Evolutionary conservation across 2,797 vertebrate species (phyloP).

Genomic region (Peromyscus eremicus): DNA sequence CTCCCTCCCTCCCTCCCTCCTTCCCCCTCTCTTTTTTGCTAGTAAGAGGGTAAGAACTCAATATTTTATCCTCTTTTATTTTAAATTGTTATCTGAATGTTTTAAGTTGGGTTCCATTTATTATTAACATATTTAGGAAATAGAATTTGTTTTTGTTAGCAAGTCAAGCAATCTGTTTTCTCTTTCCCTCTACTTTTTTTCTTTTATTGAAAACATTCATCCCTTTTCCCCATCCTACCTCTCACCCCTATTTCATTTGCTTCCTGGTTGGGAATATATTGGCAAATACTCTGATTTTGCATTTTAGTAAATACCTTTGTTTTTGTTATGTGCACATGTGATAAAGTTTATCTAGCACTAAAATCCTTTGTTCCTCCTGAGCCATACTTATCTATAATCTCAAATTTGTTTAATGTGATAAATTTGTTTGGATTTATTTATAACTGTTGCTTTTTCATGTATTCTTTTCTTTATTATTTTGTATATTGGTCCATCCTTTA

Average conservation of each 20-base stretch:
- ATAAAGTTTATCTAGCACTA: not conserved
- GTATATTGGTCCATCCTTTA: not conserved
- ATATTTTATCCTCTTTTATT: not conserved
- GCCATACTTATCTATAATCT: conserved; percentile 1
- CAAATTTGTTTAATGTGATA: conserved; percentile 17
- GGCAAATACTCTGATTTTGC: not conserved
- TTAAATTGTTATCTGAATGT: conserved; percentile 7
- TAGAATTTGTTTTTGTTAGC: conserved; percentile 43
- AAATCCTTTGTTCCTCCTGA: not conserved
- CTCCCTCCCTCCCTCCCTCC: too few species aligned
- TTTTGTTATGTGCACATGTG: not conserved
- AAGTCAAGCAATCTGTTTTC: not conserved
- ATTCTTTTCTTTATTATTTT: not conserved
- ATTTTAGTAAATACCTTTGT: not conserved
- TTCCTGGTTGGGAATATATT: not conserved
- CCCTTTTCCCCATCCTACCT: not conserved
- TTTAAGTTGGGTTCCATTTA: not conserved
- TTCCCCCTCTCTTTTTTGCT: not conserved
- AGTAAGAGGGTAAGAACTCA: not conserved
- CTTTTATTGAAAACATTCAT: not conserved
- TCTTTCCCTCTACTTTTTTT: not conserved
- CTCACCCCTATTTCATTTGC: not conserved
- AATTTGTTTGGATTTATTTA: conserved; percentile 20
- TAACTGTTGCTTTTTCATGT: conserved; percentile 13
- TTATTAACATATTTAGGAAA: not conserved